Base-by-base conservation (phyloP, 2,797 vertebrate genomes). In the Podargus strigoides region DNA sequence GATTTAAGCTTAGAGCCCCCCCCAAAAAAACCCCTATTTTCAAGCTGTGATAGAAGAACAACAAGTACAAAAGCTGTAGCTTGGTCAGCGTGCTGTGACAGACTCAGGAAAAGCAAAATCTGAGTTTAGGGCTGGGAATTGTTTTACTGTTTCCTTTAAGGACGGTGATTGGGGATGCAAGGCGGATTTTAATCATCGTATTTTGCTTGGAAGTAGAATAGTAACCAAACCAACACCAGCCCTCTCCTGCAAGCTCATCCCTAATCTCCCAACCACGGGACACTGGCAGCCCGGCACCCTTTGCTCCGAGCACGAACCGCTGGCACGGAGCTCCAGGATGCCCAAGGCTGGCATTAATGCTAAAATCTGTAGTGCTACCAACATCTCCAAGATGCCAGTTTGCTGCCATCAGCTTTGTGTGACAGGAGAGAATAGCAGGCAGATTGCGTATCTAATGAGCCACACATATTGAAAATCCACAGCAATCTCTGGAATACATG, bases 321-420 rank as follows among this genome's bases (percentile, higher is more conserved):
- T 34, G 60, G 72, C 13, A 23, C 0, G 1, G 66, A 86, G 95
- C 88, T 95, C 83, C 87, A 95, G 96, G 97, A 96, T 94, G 97
- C 97, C 97, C 95, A 88, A 90, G 94, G 78, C 93, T 96, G 96
- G 90, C 90, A 90, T 93, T 93, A 95, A 84, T 94, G 97, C 96
- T 96, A 95, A 97, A 98, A 97, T 97, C 97, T 97, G 97, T 79
- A 96, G 95, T 46, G 93, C 95, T 95, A 96, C 94, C 94, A 91
- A 69, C 34, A 78, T 92, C 95, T 97, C 95, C 87, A 86, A 94
- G 95, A 96, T 94, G 96, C 93, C 97, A 97, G 93, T 96, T 97
- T 97, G 93, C 92, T 97, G 95, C 94, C 97, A 96, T 94, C 93
- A 85, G 95, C 95, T 96, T 97, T 93, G 85, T 91, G 90, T 95